Percentiles rank a stretch among this genome's conserved stretches.
These are phyloP conservation scores for Caenorhabditis macrosperma DNA, from an alignment of 2,888 invertebrate species.

Conservation along the genomic window DNA sequence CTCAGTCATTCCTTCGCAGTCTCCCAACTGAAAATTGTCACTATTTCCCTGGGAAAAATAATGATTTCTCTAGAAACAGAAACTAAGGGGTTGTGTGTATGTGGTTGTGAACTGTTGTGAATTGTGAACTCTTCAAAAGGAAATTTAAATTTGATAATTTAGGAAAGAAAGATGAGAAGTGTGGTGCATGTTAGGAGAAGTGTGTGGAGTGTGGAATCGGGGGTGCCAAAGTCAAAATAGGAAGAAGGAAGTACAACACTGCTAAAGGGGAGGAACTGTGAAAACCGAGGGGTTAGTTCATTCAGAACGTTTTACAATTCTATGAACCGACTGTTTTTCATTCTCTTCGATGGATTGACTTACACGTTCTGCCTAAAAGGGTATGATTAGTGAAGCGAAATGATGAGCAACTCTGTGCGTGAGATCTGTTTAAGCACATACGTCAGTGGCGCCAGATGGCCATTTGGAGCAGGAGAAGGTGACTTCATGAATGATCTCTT, in stretches of 20 bases:
- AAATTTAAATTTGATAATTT: background rate
- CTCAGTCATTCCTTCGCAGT: slow-evolving; percentile 73
- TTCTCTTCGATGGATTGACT: slow-evolving; percentile 41
- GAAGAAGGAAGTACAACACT: slow-evolving; percentile 30
- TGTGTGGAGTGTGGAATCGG: background rate
- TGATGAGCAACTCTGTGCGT: background rate
- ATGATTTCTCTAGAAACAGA: background rate
- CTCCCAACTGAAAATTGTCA: slow-evolving; percentile 65
- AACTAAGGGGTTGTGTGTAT: slow-evolving; percentile 36
- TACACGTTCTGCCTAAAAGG: slow-evolving; percentile 58
- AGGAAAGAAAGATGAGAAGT: slow-evolving; percentile 11
- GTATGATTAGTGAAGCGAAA: slow-evolving; percentile 16
- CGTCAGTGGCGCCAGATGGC: slow-evolving; percentile 74
- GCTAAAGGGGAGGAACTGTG: slow-evolving; percentile 31
- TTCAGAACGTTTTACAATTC: slow-evolving; percentile 27
- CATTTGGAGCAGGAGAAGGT: slow-evolving; percentile 72
- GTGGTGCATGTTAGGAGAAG: slow-evolving; percentile 1
- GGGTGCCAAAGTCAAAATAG: background rate
- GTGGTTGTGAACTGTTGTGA: too few relatives aligned
- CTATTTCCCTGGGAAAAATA: background rate
- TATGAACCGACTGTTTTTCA: slow-evolving; percentile 44
- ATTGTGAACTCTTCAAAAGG: background rate
- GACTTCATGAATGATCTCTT: slow-evolving; percentile 66
- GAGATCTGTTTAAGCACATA: slow-evolving; percentile 24
- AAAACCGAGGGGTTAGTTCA: slow-evolving; percentile 24